Evolutionary conservation across 2,888 invertebrate species (phyloP), one percentile per base, ranked within the genome.

Genomic region (Zaprionus obscuricornis): DNA sequence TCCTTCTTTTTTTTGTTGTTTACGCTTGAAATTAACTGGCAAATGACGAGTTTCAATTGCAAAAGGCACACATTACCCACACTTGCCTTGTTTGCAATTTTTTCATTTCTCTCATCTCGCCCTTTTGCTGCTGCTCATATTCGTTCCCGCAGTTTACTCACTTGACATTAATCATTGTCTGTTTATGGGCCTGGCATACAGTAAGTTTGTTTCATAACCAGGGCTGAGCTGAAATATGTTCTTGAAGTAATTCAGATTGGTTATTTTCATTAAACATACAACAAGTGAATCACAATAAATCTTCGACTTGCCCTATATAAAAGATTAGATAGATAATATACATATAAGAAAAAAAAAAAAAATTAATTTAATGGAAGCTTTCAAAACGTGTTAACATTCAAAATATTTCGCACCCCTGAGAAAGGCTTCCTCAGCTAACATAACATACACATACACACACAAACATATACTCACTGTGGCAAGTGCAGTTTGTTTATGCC

Each of bases 21-120:
- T 58, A 60, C 78, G 70, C 70, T 83, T 66, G 58, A 83, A 81
- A 79, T 84, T 79, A 73, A 73, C 79, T 65, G 68, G 63, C 55
- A 69, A 79, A 78, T 82, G 62, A 59, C 59, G 68, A 66, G 77
- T 63, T 81, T 81, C 68, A 77, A 79, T 83, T 76, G 73, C 66
- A 57, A 74, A 63, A 43, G 43, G 49, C 65, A 47, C 37, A 62
- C 66, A 43, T 57, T 60, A 46, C 29, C 18, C 36, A 13, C 14
- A 33, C 31, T 37, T n/a, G 31, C 18, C 40, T 17, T 20, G n/a
- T 16, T 22, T 29, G 13, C 24, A 33, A 8, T n/a, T 20, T 29
- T 20, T 26, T 3, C 31, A 31, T 31, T 11, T 26, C 27, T 20
- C n/a, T 10, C 27, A 8, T 20, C 11, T 42, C 16, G 8, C 42